These are phyloP conservation scores for Physeter macrocephalus DNA, from an alignment of 2,113 vertebrate genomes.

Conservation along the genomic window DNA sequence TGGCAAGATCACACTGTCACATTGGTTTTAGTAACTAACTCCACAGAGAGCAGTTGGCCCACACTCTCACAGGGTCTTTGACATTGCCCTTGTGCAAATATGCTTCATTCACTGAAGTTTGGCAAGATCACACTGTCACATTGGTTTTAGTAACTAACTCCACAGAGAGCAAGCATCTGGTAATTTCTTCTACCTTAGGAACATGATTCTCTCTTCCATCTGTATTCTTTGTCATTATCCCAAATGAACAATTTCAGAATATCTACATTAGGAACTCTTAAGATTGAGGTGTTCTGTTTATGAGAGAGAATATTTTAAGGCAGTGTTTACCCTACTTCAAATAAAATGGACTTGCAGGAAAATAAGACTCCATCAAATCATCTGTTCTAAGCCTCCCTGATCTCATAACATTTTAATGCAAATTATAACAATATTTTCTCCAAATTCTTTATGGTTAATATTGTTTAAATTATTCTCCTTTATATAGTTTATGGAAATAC, in stretches of 20 bases:
- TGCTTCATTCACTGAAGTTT: background rate
- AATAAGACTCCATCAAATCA: background rate
- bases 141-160: background rate
- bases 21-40: background rate
- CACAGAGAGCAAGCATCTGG: background rate
- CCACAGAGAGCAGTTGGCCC: background rate
- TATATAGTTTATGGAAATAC: slow-evolving; percentile 71
- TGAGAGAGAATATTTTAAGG: background rate
- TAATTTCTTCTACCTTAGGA: background rate
- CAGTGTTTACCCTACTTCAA: background rate
- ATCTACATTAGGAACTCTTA: background rate
- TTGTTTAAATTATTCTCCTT: slow-evolving; percentile 68
- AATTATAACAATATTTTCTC: slow-evolving; percentile 50
- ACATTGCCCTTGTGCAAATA: background rate
- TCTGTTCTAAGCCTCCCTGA: slow-evolving; percentile 10
- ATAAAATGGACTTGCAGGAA: background rate
- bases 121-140: background rate
- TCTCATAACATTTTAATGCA: slow-evolving; percentile 64
- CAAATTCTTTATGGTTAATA: slow-evolving; percentile 56
- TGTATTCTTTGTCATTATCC: background rate
- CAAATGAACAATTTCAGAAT: slow-evolving; percentile 10
- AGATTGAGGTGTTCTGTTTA: background rate
- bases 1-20: background rate
- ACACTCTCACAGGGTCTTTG: background rate
- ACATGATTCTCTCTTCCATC: background rate